These are phyloP conservation scores for Hippocampus abdominalis DNA, from an alignment of 2,113 vertebrate species.

Conservation along the genomic window DNA sequence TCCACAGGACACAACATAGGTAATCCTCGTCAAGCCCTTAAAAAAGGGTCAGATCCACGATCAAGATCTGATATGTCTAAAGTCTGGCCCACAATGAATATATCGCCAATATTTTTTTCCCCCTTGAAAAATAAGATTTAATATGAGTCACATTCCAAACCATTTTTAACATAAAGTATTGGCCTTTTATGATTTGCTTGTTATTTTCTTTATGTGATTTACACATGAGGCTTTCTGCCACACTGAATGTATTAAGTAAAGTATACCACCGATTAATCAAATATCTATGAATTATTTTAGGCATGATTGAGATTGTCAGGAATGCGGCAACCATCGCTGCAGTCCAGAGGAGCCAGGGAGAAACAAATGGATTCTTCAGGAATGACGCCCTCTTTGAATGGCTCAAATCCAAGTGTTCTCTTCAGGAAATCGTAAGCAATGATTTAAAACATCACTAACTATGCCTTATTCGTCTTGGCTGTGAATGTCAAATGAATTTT, in stretches of 20 bases:
- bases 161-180: too few species aligned
- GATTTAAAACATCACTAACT: neutral
- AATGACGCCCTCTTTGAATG: slow-evolving; percentile 75
- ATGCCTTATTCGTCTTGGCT: neutral
- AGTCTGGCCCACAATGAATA: neutral
- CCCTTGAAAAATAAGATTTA: too few species aligned
- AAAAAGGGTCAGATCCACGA: neutral
- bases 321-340: slow-evolving; percentile 72
- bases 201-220: too few species aligned
- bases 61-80: neutral
- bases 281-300: slow-evolving; percentile 38
- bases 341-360: slow-evolving; percentile 67
- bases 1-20: slow-evolving; percentile 76
- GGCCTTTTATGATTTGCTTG: too few species aligned
- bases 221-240: too few species aligned
- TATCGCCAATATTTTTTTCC: too few species aligned
- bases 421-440: slow-evolving; percentile 71
- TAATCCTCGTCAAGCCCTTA: slow-evolving; percentile 19
- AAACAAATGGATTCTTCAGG: slow-evolving; percentile 65
- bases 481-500: neutral
- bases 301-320: slow-evolving; percentile 77
- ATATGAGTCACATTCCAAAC: too few species aligned
- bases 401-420: slow-evolving; percentile 67
- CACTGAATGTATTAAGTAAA: too few species aligned
- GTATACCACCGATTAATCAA: neutral